Evolutionary conservation across 2,113 vertebrate species (phyloP).

Genomic region (Ceyx margarethae): DNA sequence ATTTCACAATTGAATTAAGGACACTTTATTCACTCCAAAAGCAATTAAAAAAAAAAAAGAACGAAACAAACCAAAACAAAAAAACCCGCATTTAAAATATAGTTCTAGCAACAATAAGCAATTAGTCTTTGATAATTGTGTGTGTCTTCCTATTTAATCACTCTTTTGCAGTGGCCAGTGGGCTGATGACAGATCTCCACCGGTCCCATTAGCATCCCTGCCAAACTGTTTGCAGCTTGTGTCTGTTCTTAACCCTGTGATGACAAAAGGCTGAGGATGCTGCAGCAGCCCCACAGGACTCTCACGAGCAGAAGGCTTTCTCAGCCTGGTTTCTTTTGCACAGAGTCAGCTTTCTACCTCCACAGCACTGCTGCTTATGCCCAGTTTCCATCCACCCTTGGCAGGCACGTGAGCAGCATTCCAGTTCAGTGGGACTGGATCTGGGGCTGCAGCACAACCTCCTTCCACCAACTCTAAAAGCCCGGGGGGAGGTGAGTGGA

Average conservation of each 20-base stretch:
- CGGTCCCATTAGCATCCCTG: not conserved
- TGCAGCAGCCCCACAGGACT: not conserved
- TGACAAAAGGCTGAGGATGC: not conserved
- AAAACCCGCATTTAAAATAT: constrained; percentile 25
- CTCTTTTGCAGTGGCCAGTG: constrained; percentile 37
- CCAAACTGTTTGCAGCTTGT: not conserved
- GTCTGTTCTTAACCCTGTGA: constrained; percentile 13
- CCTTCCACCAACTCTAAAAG: constrained; percentile 12
- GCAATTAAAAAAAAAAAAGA: constrained; percentile 52
- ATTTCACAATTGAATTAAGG: constrained; percentile 63
- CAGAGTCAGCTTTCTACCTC: not conserved
- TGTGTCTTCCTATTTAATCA: constrained; percentile 53
- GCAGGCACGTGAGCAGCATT: not conserved
- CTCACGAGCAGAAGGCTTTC: not conserved
- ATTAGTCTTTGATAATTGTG: constrained; percentile 48
- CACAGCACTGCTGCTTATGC: not conserved
- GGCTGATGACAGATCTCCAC: constrained; percentile 38
- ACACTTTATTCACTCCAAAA: constrained; percentile 28
- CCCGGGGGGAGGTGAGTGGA: not conserved
- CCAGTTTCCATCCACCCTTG: not conserved
- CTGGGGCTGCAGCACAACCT: not conserved
- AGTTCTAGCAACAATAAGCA: constrained; percentile 52
- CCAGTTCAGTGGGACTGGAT: not conserved
- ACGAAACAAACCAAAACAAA: no score
- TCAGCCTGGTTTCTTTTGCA: not conserved